Percentiles rank a stretch among this genome's conserved stretches.
These are phyloP conservation scores for Hydrotaea diabolus DNA, from an alignment of 2,888 invertebrate species.

Conservation along the genomic window DNA sequence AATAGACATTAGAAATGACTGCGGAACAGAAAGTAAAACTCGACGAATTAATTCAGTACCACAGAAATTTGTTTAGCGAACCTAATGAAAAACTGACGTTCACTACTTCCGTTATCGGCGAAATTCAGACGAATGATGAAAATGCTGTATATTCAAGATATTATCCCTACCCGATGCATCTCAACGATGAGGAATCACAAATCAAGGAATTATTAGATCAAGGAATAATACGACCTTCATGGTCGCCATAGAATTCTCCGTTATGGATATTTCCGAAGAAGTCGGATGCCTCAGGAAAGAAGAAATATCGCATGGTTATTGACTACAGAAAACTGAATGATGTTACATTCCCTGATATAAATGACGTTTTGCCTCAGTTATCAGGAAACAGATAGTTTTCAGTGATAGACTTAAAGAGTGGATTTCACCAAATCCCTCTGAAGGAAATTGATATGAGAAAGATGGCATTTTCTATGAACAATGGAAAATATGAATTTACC, in stretches of 20 bases:
- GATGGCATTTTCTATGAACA: too few species aligned
- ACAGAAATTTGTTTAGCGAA: slow-evolving; percentile 7
- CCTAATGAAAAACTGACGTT: slow-evolving; percentile 36
- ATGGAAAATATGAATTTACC: too few species aligned
- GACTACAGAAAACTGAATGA: slow-evolving; percentile 39
- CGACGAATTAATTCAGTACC: not conserved
- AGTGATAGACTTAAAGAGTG: too few species aligned
- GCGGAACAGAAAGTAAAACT: not conserved
- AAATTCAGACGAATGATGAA: slow-evolving; percentile 31
- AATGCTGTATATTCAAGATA: slow-evolving; percentile 30
- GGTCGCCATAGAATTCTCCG: slow-evolving; percentile 34
- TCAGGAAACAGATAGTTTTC: too few species aligned
- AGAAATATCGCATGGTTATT: slow-evolving; percentile 36
- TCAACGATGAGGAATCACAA: slow-evolving; percentile 34
- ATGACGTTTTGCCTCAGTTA: slow-evolving; percentile 24
- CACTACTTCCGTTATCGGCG: slow-evolving; percentile 9
- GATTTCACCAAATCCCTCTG: too few species aligned
- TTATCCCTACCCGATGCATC: slow-evolving; percentile 32
- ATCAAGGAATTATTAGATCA: slow-evolving; percentile 27
- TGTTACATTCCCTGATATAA: slow-evolving; percentile 7
- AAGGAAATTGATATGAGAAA: too few species aligned
- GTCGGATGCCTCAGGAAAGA: slow-evolving; percentile 38
- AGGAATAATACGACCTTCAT: slow-evolving; percentile 15
- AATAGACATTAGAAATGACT: slow-evolving; percentile 11
- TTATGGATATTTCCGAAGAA: slow-evolving; percentile 34